phyloP scores from a whole-genome alignment of 2,888 invertebrate genomes.

The Girardia tigrina region DNA sequence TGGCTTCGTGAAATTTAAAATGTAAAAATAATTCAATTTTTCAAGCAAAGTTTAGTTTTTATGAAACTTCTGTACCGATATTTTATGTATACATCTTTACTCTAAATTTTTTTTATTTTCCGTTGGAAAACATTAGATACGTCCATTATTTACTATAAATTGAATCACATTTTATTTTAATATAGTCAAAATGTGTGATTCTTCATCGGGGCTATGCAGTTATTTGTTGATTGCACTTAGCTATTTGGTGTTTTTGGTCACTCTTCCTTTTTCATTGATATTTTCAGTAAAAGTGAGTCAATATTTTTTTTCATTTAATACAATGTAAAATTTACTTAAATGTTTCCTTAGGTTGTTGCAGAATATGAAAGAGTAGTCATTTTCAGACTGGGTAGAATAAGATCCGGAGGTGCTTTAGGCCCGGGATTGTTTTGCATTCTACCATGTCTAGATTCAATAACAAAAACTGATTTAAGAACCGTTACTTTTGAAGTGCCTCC shows the following conservation, averaged over 20 bases:
- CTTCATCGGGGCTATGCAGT: background rate
- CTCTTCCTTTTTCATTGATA: slow-evolving; percentile 10
- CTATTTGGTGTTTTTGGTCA: slow-evolving; percentile 7
- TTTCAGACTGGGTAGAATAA: background rate
- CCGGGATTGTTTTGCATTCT: slow-evolving; percentile 13
- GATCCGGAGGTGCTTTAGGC: background rate
- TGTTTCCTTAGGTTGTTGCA: background rate
- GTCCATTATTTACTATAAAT: too few relatives aligned
- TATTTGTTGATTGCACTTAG: slow-evolving; percentile 2
- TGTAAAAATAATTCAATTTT: too few relatives aligned
- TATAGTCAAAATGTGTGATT: background rate
- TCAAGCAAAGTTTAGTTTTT: too few relatives aligned
- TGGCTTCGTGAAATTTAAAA: too few relatives aligned
- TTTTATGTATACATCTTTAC: too few relatives aligned
- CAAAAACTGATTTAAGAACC: slow-evolving; percentile 5
- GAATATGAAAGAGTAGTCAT: slow-evolving; percentile 3
- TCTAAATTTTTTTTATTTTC: too few relatives aligned
- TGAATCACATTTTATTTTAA: too few relatives aligned
- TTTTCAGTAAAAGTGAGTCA: slow-evolving; percentile 2
- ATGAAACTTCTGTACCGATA: too few relatives aligned
- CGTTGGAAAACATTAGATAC: too few relatives aligned
- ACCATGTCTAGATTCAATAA: background rate
- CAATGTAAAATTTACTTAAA: background rate
- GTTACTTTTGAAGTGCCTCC: slow-evolving; percentile 1
- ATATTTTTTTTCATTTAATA: background rate